Percentiles rank a stretch among this genome's conserved stretches.
These are phyloP conservation scores for Plumapathes pennacea DNA, from an alignment of 92 coral and sea anemone genomes.

Conservation along the genomic window DNA sequence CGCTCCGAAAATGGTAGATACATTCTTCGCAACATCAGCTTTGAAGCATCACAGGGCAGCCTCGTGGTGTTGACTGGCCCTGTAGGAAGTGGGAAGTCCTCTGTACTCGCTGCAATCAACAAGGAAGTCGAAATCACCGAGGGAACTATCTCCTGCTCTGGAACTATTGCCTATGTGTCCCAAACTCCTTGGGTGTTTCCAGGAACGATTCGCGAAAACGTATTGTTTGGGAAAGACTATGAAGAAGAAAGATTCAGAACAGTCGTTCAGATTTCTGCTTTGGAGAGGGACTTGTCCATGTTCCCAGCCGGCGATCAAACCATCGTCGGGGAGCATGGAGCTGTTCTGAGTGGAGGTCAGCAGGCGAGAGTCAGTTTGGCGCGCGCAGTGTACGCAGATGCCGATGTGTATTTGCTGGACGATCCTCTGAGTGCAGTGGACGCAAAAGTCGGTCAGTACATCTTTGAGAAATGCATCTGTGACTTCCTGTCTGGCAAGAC, in stretches of 20 bases:
- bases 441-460: neutral
- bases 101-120: neutral
- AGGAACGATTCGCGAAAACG: constrained; percentile 1
- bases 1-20: too few species aligned
- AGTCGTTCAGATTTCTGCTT: neutral
- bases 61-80: neutral
- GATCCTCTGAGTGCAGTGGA: constrained; percentile 4
- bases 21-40: neutral
- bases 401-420: neutral
- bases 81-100: neutral
- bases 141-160: neutral
- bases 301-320: neutral
- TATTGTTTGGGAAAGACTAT: neutral
- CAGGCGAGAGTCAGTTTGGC: constrained; percentile 1
- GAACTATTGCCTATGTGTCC: neutral
- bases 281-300: neutral
- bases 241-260: neutral
- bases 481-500: neutral
- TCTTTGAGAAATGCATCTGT: neutral
- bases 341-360: constrained; percentile 1
- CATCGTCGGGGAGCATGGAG: neutral
- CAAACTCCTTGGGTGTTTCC: neutral
- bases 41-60: neutral
- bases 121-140: neutral
- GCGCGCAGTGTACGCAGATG: constrained; percentile 4